Evolutionary conservation across 2,113 vertebrate genomes (phyloP).

Genomic region (Tursiops truncatus): DNA sequence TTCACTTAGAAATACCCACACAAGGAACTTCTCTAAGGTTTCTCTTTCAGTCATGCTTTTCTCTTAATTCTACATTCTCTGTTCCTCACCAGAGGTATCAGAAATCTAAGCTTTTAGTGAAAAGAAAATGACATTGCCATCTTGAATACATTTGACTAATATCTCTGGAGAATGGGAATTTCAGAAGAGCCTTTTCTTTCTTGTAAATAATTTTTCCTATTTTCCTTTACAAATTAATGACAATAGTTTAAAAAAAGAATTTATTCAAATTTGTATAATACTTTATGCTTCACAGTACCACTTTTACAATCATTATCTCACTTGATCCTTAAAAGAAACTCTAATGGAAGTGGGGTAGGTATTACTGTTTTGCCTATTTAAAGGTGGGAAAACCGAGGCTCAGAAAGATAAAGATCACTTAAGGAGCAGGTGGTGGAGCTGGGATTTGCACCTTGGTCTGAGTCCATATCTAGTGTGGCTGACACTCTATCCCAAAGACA

Average conservation of each 20-base stretch:
- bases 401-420: background rate
- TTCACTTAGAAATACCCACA: slow-evolving; percentile 8
- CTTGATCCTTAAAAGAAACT: background rate
- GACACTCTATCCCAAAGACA: background rate
- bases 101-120: background rate
- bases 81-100: background rate
- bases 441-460: background rate
- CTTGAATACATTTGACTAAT: background rate
- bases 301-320: background rate
- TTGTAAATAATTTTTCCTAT: background rate
- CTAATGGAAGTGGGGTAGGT: background rate
- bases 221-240: slow-evolving; percentile 16
- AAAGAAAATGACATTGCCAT: background rate
- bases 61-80: slow-evolving; percentile 9
- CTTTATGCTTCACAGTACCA: background rate
- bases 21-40: background rate
- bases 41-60: background rate
- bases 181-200: background rate
- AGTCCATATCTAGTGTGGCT: background rate
- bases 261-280: background rate
- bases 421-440: background rate
- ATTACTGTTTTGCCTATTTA: background rate
- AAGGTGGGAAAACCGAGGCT: background rate
- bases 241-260: background rate
- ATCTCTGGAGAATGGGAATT: slow-evolving; percentile 1